Base-by-base conservation (phyloP, 2,113 vertebrate genomes). In the Eurystomus gularis region DNA sequence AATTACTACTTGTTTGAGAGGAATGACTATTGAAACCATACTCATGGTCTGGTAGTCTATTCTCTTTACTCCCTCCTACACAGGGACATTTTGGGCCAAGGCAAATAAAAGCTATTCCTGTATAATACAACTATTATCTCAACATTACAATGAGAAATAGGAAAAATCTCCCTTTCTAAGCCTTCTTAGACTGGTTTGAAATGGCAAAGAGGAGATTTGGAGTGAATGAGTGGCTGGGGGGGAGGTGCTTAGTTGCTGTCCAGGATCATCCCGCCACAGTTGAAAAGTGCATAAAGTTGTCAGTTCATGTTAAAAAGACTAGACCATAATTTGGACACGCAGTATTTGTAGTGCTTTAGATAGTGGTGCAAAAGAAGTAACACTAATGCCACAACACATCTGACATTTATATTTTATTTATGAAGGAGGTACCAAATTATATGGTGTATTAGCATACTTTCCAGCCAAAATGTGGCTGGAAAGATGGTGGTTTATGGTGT, bases 281-380 rank as follows among this genome's bases (percentile, higher is more conserved):
- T 68, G 28, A n/a, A 14, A 86, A 76, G 62, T 49, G 13, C 23
- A 16, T 26, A 8, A 86, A 62, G 23, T n/a, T 86, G n/a, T 35
- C 42, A 66, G 11, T 69, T 80, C 2, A 1, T 83, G 48, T 68
- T 49, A 44, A 51, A 49, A 62, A 44, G n/a, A 21, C 13, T 31
- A 14, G 52, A 35, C n/a, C 4, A 0, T 37, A 33, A 28, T 5
- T 51, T 66, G 31, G n/a, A 62, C 16, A 8, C 2, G 0, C 24
- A 33, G 6, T n/a, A 55, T 48, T 69, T 64, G 17, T 80, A 77
- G 19, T 76, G 33, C 29, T 86, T 82, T 72, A 61, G 51, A 25
- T 71, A 44, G 40, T 4, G 5, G 35, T 48, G 24, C 23, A 28
- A 49, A 75, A 62, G 26, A 68, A 17, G 10, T 52, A 40, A 35